Evolutionary conservation across 2,797 vertebrate genomes (phyloP).

Genomic region (Ataeniobius toweri): DNA sequence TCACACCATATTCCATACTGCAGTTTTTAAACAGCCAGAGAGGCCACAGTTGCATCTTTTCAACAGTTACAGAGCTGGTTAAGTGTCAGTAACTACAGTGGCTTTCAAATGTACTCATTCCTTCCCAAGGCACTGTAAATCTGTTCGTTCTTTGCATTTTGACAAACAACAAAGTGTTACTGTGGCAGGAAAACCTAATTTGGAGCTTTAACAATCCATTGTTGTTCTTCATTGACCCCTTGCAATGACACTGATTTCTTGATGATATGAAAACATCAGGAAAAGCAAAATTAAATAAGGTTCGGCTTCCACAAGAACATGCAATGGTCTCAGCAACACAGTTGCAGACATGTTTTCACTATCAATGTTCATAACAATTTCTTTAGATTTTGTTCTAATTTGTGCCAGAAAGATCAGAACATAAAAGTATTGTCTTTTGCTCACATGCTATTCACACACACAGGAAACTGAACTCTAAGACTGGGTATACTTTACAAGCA

Average conservation of each 20-base stretch:
- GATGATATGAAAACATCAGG: no score
- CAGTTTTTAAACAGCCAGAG: conserved; percentile 12
- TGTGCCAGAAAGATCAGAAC: background rate
- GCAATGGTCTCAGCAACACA: background rate
- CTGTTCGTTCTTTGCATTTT: background rate
- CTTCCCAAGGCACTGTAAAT: no score
- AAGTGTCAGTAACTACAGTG: background rate
- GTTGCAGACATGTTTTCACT: background rate
- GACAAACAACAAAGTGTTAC: background rate
- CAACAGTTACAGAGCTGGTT: background rate
- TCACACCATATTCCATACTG: conserved; percentile 33
- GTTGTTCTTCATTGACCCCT: no score
- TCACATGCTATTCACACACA: no score
- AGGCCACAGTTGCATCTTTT: background rate
- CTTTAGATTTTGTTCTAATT: background rate
- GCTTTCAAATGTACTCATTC: background rate
- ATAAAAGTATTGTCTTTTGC: no score
- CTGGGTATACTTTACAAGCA: background rate
- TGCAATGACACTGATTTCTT: no score
- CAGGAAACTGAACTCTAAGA: background rate
- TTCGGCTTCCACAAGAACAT: background rate
- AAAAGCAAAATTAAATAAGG: no score
- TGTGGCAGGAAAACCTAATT: background rate
- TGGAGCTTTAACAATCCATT: background rate
- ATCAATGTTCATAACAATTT: background rate